Base-by-base conservation (phyloP, 1,140 invertebrate genomes). In the Spodoptera litura region DNA sequence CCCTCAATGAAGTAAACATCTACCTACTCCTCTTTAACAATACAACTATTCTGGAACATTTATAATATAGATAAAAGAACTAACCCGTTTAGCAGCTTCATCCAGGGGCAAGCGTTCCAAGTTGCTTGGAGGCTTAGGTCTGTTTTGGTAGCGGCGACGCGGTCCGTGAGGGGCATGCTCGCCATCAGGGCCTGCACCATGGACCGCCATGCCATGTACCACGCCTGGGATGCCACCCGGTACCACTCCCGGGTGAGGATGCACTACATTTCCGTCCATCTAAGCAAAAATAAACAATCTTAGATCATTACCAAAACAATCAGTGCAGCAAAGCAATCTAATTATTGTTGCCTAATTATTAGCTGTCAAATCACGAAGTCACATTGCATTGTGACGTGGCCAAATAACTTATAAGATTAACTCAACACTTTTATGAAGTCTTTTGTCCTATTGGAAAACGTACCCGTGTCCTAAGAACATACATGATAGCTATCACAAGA, bases 31-130 rank as follows among this genome's bases (percentile, higher is more conserved):
- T 44, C 6, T 44, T 44, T 44, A 44, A 44, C 9, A 44, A 44
- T 9, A 44, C 1, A 44, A 2, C 38, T 10, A 44, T 6, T 44
- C 1, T 44, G 1, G 3, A 44, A 6, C 38, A 44, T 73, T 71
- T 12, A 55, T 20, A 72, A 52, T 78, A 53, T 27, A 27, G 31
- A 44, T 13, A 79, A 35, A 64, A 49, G 27, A 59, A 86, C 68
- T 83, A 88, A 95, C 94, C 83, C 93, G 90, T 71, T 95, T 95
- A 81, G 94, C 94, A 75, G 94, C 94, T 86, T 95, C 94, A 85
- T 94, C 93, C 9, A 95, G 81, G 4, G 94, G 94, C 53, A 95
- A 78, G 12, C 92, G 84, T 51, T 95, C 93, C 35, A 90, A 75
- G 72, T 91, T 93, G 76, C 86, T 92, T 2, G 84, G 79, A 20